Evolutionary conservation across 2,113 vertebrate species (phyloP).

Genomic region (Hemibagrus wyckioides): DNA sequence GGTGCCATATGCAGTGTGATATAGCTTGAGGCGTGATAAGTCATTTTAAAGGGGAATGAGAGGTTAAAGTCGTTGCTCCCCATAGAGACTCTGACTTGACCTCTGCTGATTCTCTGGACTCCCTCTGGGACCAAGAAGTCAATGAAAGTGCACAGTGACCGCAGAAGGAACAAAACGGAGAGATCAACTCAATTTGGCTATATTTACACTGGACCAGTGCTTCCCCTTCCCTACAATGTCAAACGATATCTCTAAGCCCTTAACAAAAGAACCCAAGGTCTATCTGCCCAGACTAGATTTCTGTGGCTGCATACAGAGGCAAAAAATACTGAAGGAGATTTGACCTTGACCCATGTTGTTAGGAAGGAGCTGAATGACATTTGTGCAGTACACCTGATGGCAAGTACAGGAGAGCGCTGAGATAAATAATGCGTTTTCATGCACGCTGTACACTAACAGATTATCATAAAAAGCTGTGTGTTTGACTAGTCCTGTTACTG

Average conservation of each 20-base stretch:
- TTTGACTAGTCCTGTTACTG: not conserved
- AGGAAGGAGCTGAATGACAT: not conserved
- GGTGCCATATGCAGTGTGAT: not conserved
- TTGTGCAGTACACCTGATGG: not conserved
- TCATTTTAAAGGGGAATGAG: constrained; percentile 34
- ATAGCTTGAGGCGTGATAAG: constrained; percentile 12
- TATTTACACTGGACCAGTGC: constrained; percentile 31
- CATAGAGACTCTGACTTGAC: constrained; percentile 27
- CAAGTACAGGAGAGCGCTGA: not conserved
- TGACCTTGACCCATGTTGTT: constrained; percentile 15
- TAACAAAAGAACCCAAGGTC: constrained; percentile 16
- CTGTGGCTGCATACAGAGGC: constrained; percentile 6
- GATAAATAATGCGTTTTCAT: constrained; percentile 5
- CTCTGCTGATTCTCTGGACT: constrained; percentile 32
- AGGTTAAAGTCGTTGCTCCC: constrained; percentile 40
- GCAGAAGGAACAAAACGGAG: constrained; percentile 31
- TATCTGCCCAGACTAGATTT: constrained; percentile 17
- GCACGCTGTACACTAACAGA: not conserved
- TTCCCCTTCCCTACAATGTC: not conserved
- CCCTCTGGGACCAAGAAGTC: constrained; percentile 43
- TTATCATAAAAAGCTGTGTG: not conserved
- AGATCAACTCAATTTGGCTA: constrained; percentile 44
- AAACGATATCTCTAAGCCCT: constrained; percentile 28
- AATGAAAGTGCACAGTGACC: constrained; percentile 47
- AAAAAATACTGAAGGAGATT: constrained; percentile 1